These are phyloP conservation scores for Rosalia funebris DNA, from an alignment of 2,888 invertebrate species.

Conservation along the genomic window DNA sequence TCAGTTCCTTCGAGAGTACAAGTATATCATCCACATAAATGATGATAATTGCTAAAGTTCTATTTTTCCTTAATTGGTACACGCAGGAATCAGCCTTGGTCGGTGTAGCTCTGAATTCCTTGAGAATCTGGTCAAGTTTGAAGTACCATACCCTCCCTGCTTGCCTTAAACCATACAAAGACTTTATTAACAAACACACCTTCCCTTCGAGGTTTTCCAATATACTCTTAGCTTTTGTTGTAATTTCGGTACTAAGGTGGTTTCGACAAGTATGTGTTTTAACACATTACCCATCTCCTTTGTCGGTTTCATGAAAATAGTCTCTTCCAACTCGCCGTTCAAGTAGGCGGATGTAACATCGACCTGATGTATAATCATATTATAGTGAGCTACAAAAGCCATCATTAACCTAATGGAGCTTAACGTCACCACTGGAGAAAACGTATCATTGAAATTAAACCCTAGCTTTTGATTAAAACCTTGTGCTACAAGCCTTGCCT, in stretches of 20 bases:
- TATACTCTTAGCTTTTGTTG: too few relatives aligned
- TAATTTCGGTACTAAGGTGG: too few relatives aligned
- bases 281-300: not conserved
- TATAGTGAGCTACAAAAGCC: not conserved
- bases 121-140: not conserved
- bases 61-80: too few relatives aligned
- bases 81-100: too few relatives aligned
- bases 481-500: not conserved
- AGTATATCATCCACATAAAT: too few relatives aligned
- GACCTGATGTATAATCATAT: too few relatives aligned
- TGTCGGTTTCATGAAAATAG: not conserved
- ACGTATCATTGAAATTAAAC: not conserved
- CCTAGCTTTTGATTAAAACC: not conserved
- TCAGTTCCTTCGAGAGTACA: too few relatives aligned
- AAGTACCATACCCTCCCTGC: not conserved
- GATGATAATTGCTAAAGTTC: too few relatives aligned
- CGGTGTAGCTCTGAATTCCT: not conserved
- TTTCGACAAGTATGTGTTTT: not conserved
- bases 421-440: not conserved
- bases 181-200: not conserved
- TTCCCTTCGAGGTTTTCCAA: not conserved
- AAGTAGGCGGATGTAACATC: not conserved
- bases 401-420: not conserved
- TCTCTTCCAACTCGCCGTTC: too few relatives aligned
- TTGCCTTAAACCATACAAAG: not conserved